Percentiles rank a stretch among this genome's conserved stretches.
Evolutionary conservation across 1,140 invertebrate genomes (phyloP).

Genomic region (Bradynema listronoti): DNA sequence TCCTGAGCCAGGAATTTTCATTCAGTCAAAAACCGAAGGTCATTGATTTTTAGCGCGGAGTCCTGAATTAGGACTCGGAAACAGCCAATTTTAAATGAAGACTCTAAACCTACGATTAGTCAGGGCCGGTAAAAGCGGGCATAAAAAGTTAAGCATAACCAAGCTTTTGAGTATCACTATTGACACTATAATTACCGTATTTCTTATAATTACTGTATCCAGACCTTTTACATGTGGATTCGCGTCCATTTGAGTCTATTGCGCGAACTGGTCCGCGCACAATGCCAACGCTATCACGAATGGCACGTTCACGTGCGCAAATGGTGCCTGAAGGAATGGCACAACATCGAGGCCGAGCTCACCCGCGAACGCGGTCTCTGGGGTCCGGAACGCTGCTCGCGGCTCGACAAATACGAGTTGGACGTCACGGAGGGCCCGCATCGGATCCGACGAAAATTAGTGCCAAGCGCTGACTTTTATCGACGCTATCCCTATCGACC

Average conservation of each 20-base stretch:
- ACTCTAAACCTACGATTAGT: no score
- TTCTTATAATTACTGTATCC: no score
- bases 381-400: slow-evolving; percentile 72
- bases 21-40: no score
- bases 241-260: slow-evolving; percentile 60
- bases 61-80: no score
- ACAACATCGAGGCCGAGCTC: slow-evolving; percentile 79
- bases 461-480: slow-evolving; percentile 87
- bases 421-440: slow-evolving; percentile 95
- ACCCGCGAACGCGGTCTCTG: slow-evolving; percentile 87
- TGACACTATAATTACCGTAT: background rate
- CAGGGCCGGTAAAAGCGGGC: no score
- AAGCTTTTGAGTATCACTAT: no score
- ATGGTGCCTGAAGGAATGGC: slow-evolving; percentile 67
- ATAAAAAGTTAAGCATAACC: no score
- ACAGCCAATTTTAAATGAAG: no score
- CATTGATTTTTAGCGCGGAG: no score
- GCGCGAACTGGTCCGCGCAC: slow-evolving; percentile 60
- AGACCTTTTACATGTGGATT: slow-evolving; percentile 60
- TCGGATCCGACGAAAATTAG: slow-evolving; percentile 91
- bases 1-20: no score
- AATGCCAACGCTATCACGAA: slow-evolving; percentile 59
- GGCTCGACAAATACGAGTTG: slow-evolving; percentile 89
- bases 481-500: slow-evolving; percentile 86
- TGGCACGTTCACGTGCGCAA: slow-evolving; percentile 54